These are phyloP conservation scores for Diuraphis noxia DNA, from an alignment of 1,140 invertebrate species.

Conservation along the genomic window DNA sequence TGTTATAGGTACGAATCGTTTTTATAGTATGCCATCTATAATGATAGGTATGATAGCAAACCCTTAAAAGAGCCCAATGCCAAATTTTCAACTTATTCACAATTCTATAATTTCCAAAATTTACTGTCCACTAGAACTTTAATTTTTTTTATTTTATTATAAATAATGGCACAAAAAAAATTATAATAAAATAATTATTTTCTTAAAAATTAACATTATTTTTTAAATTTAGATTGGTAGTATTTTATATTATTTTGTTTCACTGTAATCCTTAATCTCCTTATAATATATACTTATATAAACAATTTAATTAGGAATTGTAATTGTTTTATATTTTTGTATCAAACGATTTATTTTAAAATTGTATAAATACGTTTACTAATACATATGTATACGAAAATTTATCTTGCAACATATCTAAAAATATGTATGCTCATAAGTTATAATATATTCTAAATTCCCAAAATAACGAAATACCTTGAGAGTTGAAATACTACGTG, in stretches of 20 bases:
- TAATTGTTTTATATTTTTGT: background rate
- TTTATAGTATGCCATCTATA: background rate
- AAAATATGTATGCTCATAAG: background rate
- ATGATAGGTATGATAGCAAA: too few relatives aligned
- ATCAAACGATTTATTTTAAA: background rate
- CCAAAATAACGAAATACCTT: constrained; percentile 15
- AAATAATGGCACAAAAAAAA: too few relatives aligned
- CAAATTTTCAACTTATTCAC: background rate
- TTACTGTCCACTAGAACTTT: too few relatives aligned
- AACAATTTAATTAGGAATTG: background rate
- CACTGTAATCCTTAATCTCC: background rate
- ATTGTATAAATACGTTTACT: background rate
- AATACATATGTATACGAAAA: background rate
- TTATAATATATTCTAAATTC: background rate
- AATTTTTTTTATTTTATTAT: too few relatives aligned
- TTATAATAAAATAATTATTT: too few relatives aligned
- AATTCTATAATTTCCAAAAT: too few relatives aligned
- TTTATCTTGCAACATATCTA: background rate
- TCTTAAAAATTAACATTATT: too few relatives aligned
- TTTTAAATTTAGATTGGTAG: too few relatives aligned
- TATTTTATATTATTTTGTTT: background rate
- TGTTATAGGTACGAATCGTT: background rate
- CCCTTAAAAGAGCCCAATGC: background rate
- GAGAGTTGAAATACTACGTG: background rate
- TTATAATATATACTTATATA: background rate